Base-by-base conservation (phyloP, 2,888 invertebrate genomes). In the Drosophila quinaria region DNA sequence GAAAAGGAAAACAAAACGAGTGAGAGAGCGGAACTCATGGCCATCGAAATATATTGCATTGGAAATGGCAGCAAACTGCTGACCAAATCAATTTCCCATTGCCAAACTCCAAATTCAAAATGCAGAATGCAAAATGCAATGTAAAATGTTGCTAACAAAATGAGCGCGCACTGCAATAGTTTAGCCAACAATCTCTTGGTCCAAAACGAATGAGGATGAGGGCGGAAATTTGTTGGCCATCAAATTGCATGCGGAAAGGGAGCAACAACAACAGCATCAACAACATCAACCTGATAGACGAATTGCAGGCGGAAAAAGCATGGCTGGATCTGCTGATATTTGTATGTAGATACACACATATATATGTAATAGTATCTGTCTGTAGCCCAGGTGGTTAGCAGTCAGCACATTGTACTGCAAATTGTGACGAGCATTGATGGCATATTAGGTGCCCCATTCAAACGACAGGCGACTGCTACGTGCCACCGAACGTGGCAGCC, bases 41-140 rank as follows among this genome's bases (percentile, higher is more conserved):
- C 58, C 39, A 64, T 29, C 31, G 25, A 52, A 47, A 61, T 59
- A 55, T 65, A 49, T 79, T 80, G 61, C 61, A 62, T 66, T 62
- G 66, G 17, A 69, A 72, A 62, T 58, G 77, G 77, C 74, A 66
- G 59, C 77, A 74, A 70, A 75, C 61, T 81, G 78, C 80, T 80
- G 80, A 80, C 78, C 78, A 78, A 81, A 80, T 80, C 71, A 80
- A 71, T 81, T 69, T 80, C 65, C 46, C 54, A 70, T 72, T 71
- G 56, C 58, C 52, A 44, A 69, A 70, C 33, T 63, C 37, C 42
- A 66, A 63, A 70, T 51, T 44, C 44, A 22, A 49, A 49, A 50
- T 50, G 29, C 9, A 47, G 29, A 70, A 70, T 78, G 51, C 42
- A 61, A 47, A 25, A 29, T 29, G 29, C 29, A 63, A 68, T 65